phyloP scores from a whole-genome alignment of 2,888 invertebrate genomes.

The Tortrix viridana region DNA sequence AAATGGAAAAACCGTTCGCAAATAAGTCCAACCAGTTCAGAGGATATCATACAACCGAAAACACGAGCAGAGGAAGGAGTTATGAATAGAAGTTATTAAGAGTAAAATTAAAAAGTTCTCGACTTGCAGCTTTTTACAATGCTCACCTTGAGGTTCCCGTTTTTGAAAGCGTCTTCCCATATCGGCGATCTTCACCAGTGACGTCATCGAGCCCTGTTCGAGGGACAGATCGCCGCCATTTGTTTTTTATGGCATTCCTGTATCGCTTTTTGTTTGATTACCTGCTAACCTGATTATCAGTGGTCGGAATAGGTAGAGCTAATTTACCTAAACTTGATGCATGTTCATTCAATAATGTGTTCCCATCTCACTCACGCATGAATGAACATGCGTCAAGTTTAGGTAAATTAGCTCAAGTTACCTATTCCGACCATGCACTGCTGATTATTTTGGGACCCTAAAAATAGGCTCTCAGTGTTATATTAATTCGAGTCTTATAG shows the following conservation, averaged over 20 bases:
- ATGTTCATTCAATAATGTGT: too few relatives aligned
- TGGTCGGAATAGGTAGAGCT: too few relatives aligned
- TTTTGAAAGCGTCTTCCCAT: neutral
- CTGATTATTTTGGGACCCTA: too few relatives aligned
- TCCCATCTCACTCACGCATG: too few relatives aligned
- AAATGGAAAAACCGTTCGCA: slow-evolving; percentile 50
- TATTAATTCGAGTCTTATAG: neutral
- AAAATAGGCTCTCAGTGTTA: neutral
- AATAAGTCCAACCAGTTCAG: slow-evolving; percentile 41
- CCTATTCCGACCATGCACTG: too few relatives aligned
- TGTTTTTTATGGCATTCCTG: slow-evolving; percentile 7
- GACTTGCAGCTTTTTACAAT: slow-evolving; percentile 4
- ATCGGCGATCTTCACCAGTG: slow-evolving; percentile 9
- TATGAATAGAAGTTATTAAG: too few relatives aligned
- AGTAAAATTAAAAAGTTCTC: neutral
- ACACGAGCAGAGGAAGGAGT: too few relatives aligned
- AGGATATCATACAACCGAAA: slow-evolving; percentile 4
- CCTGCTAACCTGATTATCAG: neutral
- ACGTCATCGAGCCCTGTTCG: slow-evolving; percentile 11
- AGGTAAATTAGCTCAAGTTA: too few relatives aligned
- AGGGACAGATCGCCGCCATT: neutral
- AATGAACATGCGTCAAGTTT: too few relatives aligned
- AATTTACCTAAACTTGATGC: too few relatives aligned
- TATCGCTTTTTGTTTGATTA: slow-evolving; percentile 3
- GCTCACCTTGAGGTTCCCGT: slow-evolving; percentile 19